phyloP scores from a whole-genome alignment of 30 jellyfish, hydroid and myxozoan genomes.

The Cassiopea xamachana region DNA sequence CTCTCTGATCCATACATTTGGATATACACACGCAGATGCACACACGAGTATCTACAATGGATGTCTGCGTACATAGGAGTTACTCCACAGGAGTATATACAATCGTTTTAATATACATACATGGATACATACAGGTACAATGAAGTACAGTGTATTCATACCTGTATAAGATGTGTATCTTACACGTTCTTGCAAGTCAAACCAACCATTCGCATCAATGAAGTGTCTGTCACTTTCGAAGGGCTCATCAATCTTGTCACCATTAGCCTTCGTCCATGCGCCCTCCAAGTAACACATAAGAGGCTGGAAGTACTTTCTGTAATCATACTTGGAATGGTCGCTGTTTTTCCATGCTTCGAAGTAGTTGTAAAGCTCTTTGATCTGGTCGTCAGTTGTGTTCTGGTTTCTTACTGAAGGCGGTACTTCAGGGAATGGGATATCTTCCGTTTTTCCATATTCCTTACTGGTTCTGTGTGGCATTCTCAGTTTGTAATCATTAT shows the following conservation, averaged over 20 bases:
- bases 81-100: too few species aligned
- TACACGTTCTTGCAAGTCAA: conserved; percentile 70
- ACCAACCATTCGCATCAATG: conserved; percentile 81
- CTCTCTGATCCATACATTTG: too few species aligned
- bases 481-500: conserved; percentile 75
- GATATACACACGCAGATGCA: too few species aligned
- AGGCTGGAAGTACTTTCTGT: conserved; percentile 81
- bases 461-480: conserved; percentile 66
- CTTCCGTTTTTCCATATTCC: conserved; percentile 67
- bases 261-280: conserved; percentile 74
- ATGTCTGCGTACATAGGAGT: too few species aligned
- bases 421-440: conserved; percentile 81
- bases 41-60: too few species aligned
- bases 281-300: conserved; percentile 87
- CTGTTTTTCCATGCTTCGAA: conserved; percentile 85
- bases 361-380: conserved; percentile 80
- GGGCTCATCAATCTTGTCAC: conserved; percentile 78
- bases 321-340: conserved; percentile 66
- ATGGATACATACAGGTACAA: too few species aligned
- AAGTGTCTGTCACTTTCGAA: conserved; percentile 80
- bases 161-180: conserved; percentile 58
- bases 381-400: conserved; percentile 63
- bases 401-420: conserved; percentile 71
- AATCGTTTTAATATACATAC: too few species aligned
- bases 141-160: background rate